Evolutionary conservation across 2,888 invertebrate species (phyloP).

Genomic region (Hydriomena furcata): DNA sequence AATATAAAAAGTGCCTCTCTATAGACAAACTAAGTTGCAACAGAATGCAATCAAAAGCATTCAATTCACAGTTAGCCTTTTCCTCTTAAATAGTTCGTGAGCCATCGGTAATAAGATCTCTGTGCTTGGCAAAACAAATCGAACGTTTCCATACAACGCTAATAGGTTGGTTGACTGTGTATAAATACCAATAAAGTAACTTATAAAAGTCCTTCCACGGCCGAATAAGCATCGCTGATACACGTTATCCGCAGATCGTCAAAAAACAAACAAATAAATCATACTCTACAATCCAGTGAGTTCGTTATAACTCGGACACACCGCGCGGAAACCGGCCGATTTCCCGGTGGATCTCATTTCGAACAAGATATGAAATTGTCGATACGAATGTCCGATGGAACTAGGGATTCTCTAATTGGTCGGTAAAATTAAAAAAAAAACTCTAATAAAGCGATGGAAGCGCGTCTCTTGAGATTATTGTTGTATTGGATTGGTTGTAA

Average conservation of each 20-base stretch:
- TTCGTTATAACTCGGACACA: constrained; percentile 25
- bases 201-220: neutral
- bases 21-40: too few species aligned
- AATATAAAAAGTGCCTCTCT: too few species aligned
- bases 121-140: too few species aligned
- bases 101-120: too few species aligned
- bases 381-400: constrained; percentile 44
- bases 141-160: too few species aligned
- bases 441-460: constrained; percentile 23
- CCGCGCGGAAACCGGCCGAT: constrained; percentile 43
- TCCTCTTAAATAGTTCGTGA: too few species aligned
- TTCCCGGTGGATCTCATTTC: constrained; percentile 54
- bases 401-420: constrained; percentile 49
- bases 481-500: constrained; percentile 20
- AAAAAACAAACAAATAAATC: constrained; percentile 27
- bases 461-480: constrained; percentile 18
- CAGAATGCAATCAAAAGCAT: too few species aligned
- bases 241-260: constrained; percentile 13
- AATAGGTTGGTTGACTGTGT: neutral
- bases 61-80: too few species aligned
- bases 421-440: constrained; percentile 33
- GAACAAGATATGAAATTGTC: constrained; percentile 56
- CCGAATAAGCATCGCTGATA: neutral
- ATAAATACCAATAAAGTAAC: neutral
- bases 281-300: constrained; percentile 11